Conservation (phyloP, 1,140 invertebrate genomes). For the Ctenoplectra terminalis region DNA sequence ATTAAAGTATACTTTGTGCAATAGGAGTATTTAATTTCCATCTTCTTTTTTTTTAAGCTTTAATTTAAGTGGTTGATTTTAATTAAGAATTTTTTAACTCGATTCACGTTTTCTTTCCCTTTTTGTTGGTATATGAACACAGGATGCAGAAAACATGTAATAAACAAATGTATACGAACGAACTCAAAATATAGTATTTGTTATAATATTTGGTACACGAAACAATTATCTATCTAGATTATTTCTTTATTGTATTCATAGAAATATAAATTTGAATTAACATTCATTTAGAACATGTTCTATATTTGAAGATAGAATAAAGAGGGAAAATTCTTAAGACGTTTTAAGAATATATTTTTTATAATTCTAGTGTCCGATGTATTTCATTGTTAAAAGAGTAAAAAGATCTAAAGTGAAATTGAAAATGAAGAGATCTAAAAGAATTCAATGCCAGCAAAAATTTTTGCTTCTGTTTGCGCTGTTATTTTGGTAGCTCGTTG, state of each 20-base stretch:
- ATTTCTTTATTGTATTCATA: no score
- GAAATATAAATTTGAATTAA: not conserved
- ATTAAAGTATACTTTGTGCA: not conserved
- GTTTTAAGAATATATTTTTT: no score
- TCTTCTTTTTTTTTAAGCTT: not conserved
- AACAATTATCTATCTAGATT: no score
- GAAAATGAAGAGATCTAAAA: no score
- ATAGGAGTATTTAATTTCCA: not conserved
- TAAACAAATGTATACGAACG: no score
- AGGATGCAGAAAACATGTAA: no score
- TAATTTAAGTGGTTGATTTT: not conserved
- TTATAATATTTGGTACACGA: no score
- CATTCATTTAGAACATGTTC: not conserved
- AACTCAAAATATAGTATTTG: no score
- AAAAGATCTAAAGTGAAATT: not conserved
- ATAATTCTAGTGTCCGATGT: not conserved
- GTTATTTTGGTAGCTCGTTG: conserved; percentile 45
- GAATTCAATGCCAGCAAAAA: conserved; percentile 30
- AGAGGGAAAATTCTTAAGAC: not conserved
- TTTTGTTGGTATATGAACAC: no score
- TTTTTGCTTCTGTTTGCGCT: conserved; percentile 19
- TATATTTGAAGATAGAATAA: not conserved
- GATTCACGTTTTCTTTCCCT: no score
- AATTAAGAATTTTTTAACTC: not conserved
- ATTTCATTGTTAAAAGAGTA: not conserved